phyloP scores from a whole-genome alignment of 2,888 invertebrate genomes.

The Chrysomela aeneicollis region DNA sequence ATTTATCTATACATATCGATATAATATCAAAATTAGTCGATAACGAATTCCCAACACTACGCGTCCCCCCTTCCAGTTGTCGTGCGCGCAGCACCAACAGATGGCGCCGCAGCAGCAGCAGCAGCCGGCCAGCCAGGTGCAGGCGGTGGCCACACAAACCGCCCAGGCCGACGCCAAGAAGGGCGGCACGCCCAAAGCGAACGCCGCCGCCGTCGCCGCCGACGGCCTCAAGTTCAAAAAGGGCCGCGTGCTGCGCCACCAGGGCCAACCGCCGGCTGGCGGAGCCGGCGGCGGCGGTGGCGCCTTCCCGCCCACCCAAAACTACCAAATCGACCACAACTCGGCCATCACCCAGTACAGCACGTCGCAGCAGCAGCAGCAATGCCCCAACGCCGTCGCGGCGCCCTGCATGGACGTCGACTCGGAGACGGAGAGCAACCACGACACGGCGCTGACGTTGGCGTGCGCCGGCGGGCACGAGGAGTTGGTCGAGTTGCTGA shows the following conservation, averaged over 20 bases:
- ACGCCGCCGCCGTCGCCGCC: constrained; percentile 40
- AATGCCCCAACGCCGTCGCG: constrained; percentile 48
- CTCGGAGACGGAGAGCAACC: constrained; percentile 97
- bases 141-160: constrained; percentile 72
- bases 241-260: constrained; percentile 59
- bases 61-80: no score
- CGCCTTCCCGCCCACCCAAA: constrained; percentile 61
- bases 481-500: constrained; percentile 90
- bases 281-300: constrained; percentile 50
- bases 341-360: constrained; percentile 54
- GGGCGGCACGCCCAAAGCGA: constrained; percentile 46
- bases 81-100: constrained; percentile 54
- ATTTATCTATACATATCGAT: no score
- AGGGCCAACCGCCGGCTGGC: constrained; percentile 57
- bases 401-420: constrained; percentile 86
- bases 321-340: constrained; percentile 64
- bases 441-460: constrained; percentile 96
- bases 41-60: no score
- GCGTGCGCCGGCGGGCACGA: constrained; percentile 98
- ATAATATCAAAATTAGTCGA: no score
- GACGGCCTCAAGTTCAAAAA: constrained; percentile 60
- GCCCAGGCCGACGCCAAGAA: constrained; percentile 60
- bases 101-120: constrained; percentile 44
- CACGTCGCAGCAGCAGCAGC: constrained; percentile 37
- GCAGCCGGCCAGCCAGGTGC: constrained; percentile 62